Base-by-base conservation (phyloP, 2,888 invertebrate species). In the Oscheius myriophilus region DNA sequence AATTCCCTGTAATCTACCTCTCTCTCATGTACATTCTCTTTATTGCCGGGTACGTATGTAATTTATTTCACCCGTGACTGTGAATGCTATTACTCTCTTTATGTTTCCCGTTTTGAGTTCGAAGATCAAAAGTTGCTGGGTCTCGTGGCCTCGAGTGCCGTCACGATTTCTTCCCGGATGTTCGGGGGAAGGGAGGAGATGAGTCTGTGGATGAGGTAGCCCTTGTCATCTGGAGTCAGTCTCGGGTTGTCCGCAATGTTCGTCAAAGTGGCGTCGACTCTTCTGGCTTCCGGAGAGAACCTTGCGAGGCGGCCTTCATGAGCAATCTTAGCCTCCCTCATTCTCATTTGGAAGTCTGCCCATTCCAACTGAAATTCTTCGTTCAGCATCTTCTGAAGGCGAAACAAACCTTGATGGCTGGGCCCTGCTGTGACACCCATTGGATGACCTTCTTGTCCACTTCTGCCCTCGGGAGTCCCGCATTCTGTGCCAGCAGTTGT, bases 221-320 rank as follows among this genome's bases (percentile, higher is more conserved):
- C 61, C 25, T 61, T 61, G n/a, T 61, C 61, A n/a, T 61, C 61
- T 2, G 61, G n/a, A 11, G 61, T 49, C 12, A 61, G 49, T 14
- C 18, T 18, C 16, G 61, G 61, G 12, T 25, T 25, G 51, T 49
- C 49, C 49, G 61, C 61, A 3, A 61, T 46, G 25, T 61, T 46
- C 14, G 46, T 61, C 61, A 61, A 18, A 25, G 21, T 46, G n/a
- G 21, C 11, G 26, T 61, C 61, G 49, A 49, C 61, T 21, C 49
- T 46, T 2, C 33, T 18, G 25, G 61, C 61, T 46, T 46, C 61
- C 1, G 61, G 51, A 14, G 61, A 61, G 46, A 61, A 45, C 26
- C 49, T 25, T 4, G 49, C n/a, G 25, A 49, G 23, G 12, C 61
- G 61, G 39, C 33, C 46, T 2, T 26, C 26, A 49, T 61, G 49